Evolutionary conservation across 2,113 vertebrate genomes (phyloP), one percentile per base, ranked within the genome.

Genomic region (Diadophis punctatus): DNA sequence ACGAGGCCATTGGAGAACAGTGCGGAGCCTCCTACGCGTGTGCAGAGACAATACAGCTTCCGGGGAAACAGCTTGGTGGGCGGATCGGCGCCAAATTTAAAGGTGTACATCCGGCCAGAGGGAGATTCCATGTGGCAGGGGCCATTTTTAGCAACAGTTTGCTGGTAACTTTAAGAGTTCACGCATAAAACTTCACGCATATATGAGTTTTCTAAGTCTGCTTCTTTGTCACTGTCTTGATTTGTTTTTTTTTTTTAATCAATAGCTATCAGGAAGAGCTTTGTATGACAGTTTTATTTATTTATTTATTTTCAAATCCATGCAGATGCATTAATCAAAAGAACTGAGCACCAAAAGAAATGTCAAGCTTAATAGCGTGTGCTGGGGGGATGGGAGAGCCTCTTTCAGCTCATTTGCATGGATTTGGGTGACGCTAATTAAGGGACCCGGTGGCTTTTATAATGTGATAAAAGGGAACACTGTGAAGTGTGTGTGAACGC

Each of bases 261-360:
- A 90, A 0, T 95, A 94, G 53, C 63, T 94, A 86, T 90, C 92
- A 55, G 90, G 60, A 74, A 94, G 55, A 87, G 30, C 34, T 93
- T 94, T 93, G 91, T 53, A 88, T 6, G 91, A 93, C 90, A 92
- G 84, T n/a, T n/a, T n/a, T n/a, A 43, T 91, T 48, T 74, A 86
- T n/a, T 90, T 86, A 22, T 46, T 84, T 46, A 2, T n/a, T n/a
- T 39, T 84, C 43, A 30, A 12, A 49, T 93, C 58, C 90, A 89
- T 94, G 95, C 91, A 87, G 89, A 92, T 94, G 92, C 93, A 93
- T 96, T 96, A 95, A 95, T 96, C 94, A 96, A 93, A 95, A 93
- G 63, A 95, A 93, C 34, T 51, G 86, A 91, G 89, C 48, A 91
- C 90, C 55, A 90, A 93, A 95, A 91, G 90, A 96, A 96, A 95